Conservation (phyloP, 1,140 invertebrate species). For the Bradynema listronoti region DNA sequence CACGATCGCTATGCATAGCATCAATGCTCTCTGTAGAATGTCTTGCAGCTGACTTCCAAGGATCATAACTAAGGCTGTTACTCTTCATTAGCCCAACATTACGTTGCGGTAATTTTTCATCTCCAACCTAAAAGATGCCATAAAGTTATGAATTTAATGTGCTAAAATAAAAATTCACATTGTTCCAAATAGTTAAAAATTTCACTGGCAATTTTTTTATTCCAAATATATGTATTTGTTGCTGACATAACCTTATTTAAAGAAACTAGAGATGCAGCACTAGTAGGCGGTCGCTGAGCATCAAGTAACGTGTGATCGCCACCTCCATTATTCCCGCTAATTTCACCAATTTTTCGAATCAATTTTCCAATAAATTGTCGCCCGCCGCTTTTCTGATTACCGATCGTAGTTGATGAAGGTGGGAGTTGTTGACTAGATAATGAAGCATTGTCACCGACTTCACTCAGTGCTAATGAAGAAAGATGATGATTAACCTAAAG, state of each 20-base stretch:
- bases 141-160: conserved; percentile 6
- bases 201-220: neutral
- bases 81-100: conserved; percentile 44
- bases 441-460: conserved; percentile 35
- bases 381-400: conserved; percentile 15
- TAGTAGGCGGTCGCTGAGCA: conserved; percentile 25
- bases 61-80: conserved; percentile 48
- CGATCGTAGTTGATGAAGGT: conserved; percentile 6
- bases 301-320: too few relatives aligned
- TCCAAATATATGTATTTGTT: neutral
- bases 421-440: conserved; percentile 42
- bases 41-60: too few relatives aligned
- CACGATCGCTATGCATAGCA: conserved; percentile 30
- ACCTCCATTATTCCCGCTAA: conserved; percentile 15
- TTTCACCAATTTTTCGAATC: conserved; percentile 40
- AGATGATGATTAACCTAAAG: neutral
- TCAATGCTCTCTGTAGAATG: too few relatives aligned
- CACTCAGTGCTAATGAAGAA: neutral
- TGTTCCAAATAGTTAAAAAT: neutral
- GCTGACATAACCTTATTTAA: conserved; percentile 37
- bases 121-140: conserved; percentile 25
- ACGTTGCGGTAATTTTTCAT: conserved; percentile 27
- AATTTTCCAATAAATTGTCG: conserved; percentile 47
- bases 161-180: neutral
- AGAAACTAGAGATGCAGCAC: conserved; percentile 48